Evolutionary conservation across 30 jellyfish, hydroid and myxozoan species (phyloP).

Genomic region (Cassiopea xamachana): DNA sequence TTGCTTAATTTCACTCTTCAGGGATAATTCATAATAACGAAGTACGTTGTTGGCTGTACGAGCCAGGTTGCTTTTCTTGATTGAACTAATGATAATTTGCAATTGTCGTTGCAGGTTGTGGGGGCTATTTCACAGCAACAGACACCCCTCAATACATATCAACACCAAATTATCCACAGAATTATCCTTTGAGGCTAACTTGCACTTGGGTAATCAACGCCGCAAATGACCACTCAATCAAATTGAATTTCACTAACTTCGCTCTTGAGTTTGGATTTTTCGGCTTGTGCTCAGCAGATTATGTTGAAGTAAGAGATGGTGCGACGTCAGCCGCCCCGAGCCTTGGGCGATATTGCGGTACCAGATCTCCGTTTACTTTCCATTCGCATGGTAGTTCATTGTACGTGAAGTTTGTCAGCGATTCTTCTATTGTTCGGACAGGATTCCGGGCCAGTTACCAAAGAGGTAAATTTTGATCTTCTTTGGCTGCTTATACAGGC

Average conservation of each 20-base stretch:
- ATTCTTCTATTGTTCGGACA: conserved; percentile 35
- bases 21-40: too few species aligned
- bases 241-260: conserved; percentile 53
- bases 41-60: too few species aligned
- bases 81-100: too few species aligned
- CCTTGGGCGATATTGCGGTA: conserved; percentile 54
- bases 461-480: conserved; percentile 27
- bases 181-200: conserved; percentile 43
- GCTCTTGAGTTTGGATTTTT: conserved; percentile 49
- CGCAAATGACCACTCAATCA: conserved; percentile 43
- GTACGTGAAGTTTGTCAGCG: conserved; percentile 45
- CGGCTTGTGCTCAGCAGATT: conserved; percentile 55
- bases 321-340: conserved; percentile 53
- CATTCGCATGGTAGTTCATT: conserved; percentile 42
- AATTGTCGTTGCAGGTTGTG: conserved; percentile 72
- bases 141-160: conserved; percentile 41
- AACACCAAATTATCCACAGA: conserved; percentile 72
- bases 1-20: too few species aligned
- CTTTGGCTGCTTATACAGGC: neutral
- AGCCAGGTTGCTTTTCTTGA: too few species aligned
- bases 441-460: conserved; percentile 69
- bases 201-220: conserved; percentile 76
- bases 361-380: conserved; percentile 13
- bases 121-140: conserved; percentile 63
- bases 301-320: conserved; percentile 64